phyloP scores from a whole-genome alignment of 2,113 vertebrate genomes.

The Chrysochloris asiatica region DNA sequence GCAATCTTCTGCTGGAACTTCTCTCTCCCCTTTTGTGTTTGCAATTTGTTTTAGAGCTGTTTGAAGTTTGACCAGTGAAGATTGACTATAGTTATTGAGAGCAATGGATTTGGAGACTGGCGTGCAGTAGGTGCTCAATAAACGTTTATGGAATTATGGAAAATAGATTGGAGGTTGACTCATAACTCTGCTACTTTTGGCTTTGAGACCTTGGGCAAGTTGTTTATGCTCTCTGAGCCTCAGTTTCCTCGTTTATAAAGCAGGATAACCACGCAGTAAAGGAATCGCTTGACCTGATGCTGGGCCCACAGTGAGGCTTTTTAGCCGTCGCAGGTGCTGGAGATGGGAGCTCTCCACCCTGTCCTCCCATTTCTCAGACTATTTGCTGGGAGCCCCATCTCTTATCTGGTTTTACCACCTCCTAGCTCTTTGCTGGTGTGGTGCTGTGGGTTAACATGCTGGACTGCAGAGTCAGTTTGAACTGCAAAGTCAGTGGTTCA shows the following conservation, averaged over 20 bases:
- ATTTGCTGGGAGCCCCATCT: neutral
- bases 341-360: neutral
- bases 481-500: no score
- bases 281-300: neutral
- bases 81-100: neutral
- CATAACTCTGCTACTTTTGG: neutral
- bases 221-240: neutral
- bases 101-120: neutral
- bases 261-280: neutral
- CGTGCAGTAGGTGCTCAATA: neutral
- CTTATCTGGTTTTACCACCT: neutral
- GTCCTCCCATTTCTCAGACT: neutral
- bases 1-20: neutral
- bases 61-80: neutral
- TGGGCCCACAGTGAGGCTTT: neutral
- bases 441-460: no score
- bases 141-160: neutral
- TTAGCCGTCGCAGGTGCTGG: rapidly evolving
- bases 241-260: neutral
- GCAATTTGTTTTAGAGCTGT: neutral
- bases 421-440: neutral
- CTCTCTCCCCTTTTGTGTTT: neutral
- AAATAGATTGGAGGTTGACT: neutral
- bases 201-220: neutral
- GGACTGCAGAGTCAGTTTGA: no score